A percentile compares a stretch with the other conserved stretches of the same genome.
These are phyloP conservation scores for Odontamblyopus lacepedii DNA, from an alignment of 2,797 vertebrate genomes.

Conservation along the genomic window DNA sequence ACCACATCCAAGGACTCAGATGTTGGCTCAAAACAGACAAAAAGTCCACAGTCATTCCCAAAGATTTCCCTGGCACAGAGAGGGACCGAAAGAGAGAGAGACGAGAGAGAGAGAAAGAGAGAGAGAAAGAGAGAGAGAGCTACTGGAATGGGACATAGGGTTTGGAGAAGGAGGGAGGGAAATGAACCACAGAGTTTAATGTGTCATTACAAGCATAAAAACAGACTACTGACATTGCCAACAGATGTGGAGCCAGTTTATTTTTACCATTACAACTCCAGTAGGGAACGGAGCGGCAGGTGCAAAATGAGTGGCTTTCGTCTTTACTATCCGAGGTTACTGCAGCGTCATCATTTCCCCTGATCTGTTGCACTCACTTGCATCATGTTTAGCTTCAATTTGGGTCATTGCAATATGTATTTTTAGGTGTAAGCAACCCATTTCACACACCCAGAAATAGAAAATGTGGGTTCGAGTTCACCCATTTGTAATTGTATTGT, in stretches of 20 bases:
- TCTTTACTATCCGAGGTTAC: conserved; percentile 39
- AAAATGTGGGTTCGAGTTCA: neutral
- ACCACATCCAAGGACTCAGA: conserved; percentile 73
- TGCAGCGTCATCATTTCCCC: conserved; percentile 52
- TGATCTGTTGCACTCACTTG: conserved; percentile 35
- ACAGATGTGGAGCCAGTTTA: conserved; percentile 76
- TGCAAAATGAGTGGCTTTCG: conserved; percentile 60
- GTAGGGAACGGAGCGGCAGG: conserved; percentile 65
- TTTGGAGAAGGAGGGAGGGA: conserved; percentile 40
- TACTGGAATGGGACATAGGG: conserved; percentile 65
- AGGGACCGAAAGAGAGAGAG: neutral
- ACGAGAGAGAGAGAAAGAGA: neutral
- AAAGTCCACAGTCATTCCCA: conserved; percentile 75
- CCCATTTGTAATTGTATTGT: neutral
- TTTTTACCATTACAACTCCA: conserved; percentile 72
- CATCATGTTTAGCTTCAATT: conserved; percentile 21
- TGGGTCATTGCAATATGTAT: neutral
- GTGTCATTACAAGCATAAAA: conserved; percentile 81
- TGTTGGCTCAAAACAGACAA: conserved; percentile 74
- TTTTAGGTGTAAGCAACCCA: neutral
- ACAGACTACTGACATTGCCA: conserved; percentile 73
- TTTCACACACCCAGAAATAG: neutral
- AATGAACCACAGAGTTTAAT: conserved; percentile 74
- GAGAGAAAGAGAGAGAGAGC: neutral
- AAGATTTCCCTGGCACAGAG: conserved; percentile 67